phyloP scores from a whole-genome alignment of 2,888 invertebrate species.

The Dorcus parallelipipedus region DNA sequence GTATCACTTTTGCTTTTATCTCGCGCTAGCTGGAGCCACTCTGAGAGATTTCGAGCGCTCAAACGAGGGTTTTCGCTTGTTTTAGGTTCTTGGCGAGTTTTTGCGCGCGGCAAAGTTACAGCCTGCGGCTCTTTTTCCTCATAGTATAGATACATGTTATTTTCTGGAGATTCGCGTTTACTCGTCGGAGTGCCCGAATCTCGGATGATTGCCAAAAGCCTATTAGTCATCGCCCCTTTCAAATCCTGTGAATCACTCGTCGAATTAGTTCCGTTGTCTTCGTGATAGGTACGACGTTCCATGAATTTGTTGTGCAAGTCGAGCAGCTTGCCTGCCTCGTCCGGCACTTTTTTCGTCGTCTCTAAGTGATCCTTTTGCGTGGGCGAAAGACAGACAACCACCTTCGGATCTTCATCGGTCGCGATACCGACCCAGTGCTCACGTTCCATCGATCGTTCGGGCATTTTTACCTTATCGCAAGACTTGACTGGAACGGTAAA shows the following conservation, averaged over 20 bases:
- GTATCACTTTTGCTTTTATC: constrained; percentile 39
- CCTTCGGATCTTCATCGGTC: constrained; percentile 57
- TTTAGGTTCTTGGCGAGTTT: constrained; percentile 8
- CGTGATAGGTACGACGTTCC: constrained; percentile 53
- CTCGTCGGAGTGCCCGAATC: constrained; percentile 43
- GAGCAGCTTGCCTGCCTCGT: constrained; percentile 60
- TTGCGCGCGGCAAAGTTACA: constrained; percentile 10
- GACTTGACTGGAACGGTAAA: constrained; percentile 26
- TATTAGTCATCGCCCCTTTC: constrained; percentile 46
- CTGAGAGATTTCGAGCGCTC: constrained; percentile 46
- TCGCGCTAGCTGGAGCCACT: constrained; percentile 53
- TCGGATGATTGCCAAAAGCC: constrained; percentile 61
- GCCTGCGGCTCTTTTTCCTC: constrained; percentile 16
- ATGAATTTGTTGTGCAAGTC: constrained; percentile 69
- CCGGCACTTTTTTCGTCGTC: constrained; percentile 53
- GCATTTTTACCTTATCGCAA: constrained; percentile 17
- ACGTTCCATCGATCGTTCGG: constrained; percentile 46
- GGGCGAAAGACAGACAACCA: constrained; percentile 69
- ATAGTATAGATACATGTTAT: constrained; percentile 8
- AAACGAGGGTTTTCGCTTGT: constrained; percentile 30
- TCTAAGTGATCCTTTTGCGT: constrained; percentile 63
- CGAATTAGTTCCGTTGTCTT: constrained; percentile 39
- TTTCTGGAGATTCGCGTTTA: not conserved
- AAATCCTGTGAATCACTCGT: constrained; percentile 2
- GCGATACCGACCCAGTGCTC: constrained; percentile 61